Evolutionary conservation across 2,113 vertebrate species (phyloP).

Genomic region (Puffinus mauretanicus): DNA sequence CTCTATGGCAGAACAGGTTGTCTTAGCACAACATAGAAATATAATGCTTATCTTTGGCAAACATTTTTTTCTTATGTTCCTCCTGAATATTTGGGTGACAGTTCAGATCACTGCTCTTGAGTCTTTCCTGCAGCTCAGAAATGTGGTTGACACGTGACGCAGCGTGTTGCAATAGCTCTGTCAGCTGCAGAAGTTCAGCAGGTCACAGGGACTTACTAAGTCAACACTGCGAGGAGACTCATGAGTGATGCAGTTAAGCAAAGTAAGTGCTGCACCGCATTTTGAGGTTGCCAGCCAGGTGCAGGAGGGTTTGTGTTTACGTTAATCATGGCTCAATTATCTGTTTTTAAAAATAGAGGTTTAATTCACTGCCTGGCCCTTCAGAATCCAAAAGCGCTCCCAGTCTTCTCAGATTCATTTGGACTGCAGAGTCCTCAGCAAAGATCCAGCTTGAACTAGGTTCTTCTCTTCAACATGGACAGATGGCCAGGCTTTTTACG

Average conservation of each 20-base stretch:
- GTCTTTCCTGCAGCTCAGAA: conserved; percentile 12
- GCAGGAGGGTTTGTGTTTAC: neutral
- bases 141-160: neutral
- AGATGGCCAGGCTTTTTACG: neutral
- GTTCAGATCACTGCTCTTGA: neutral
- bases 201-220: neutral
- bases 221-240: neutral
- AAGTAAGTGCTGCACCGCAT: neutral
- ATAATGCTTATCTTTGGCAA: neutral
- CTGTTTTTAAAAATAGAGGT: neutral
- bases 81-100: neutral
- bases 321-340: neutral
- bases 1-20: conserved; percentile 4
- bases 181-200: conserved; percentile 20
- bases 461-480: neutral
- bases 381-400: neutral
- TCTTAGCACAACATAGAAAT: neutral
- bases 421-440: neutral
- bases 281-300: neutral
- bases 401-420: neutral
- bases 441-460: neutral
- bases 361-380: neutral
- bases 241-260: neutral
- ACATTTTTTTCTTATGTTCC: neutral
- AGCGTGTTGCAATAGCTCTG: neutral